Percentiles rank a stretch among this genome's conserved stretches.
These are phyloP conservation scores for Glaucidium brasilianum DNA, from an alignment of 2,113 vertebrate species.

Conservation along the genomic window DNA sequence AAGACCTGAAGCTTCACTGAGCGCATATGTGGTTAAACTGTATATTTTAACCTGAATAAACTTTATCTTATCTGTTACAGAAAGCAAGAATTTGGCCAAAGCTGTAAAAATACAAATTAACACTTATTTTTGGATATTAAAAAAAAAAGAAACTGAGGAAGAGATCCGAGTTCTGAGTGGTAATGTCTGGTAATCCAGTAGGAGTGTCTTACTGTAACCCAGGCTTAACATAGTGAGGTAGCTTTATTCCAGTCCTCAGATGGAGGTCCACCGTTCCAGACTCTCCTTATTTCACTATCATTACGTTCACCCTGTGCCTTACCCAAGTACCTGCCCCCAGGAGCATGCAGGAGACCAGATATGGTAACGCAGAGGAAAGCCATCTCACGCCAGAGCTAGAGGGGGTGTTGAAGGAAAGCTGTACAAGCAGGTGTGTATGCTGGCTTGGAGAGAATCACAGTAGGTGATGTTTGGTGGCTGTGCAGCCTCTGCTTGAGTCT, in stretches of 20 bases:
- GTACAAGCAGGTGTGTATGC: background rate
- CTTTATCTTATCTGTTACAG: background rate
- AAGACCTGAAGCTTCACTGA: background rate
- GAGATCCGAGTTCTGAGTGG: background rate
- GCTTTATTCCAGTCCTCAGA: background rate
- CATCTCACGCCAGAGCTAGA: background rate
- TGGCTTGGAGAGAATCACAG: background rate
- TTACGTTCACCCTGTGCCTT: background rate
- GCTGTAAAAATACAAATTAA: background rate
- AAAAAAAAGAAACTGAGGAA: too few relatives aligned
- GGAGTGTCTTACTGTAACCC: background rate
- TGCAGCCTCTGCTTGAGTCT: background rate
- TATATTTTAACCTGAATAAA: background rate
- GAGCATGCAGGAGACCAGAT: background rate
- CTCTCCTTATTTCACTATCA: background rate
- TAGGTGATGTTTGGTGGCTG: background rate
- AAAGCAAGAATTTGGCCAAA: background rate
- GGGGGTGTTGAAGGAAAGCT: background rate
- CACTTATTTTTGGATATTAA: too few relatives aligned
- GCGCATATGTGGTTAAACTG: background rate
- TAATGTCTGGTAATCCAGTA: background rate
- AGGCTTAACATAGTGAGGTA: background rate
- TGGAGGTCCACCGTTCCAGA: background rate
- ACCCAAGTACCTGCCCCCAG: background rate
- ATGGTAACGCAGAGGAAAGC: background rate